Conservation (phyloP, 2,113 vertebrate genomes). For the Esox niger region DNA sequence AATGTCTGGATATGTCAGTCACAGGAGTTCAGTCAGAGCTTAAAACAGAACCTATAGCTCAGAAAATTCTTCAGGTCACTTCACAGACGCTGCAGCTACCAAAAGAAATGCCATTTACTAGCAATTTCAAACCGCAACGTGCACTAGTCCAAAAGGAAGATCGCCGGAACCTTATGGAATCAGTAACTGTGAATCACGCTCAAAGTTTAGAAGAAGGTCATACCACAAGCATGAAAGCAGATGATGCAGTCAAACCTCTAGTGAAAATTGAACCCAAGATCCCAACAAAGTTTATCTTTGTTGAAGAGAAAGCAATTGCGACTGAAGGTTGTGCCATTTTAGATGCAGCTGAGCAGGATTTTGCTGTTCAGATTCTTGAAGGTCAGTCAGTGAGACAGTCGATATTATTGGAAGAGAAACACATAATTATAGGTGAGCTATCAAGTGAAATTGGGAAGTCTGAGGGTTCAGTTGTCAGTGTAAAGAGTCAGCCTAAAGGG, state of each 20-base stretch:
- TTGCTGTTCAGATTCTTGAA: constrained; percentile 74
- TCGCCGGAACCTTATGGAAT: constrained; percentile 63
- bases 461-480: constrained; percentile 30
- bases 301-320: constrained; percentile 60
- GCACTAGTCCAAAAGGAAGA: constrained; percentile 73
- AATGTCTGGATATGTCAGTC: constrained; percentile 54
- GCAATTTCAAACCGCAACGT: constrained; percentile 54
- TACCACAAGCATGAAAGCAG: constrained; percentile 49
- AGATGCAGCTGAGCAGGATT: constrained; percentile 72
- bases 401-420: constrained; percentile 76
- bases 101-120: constrained; percentile 67
- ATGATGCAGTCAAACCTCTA: constrained; percentile 50
- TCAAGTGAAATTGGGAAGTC: constrained; percentile 42
- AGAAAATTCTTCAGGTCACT: constrained; percentile 54
- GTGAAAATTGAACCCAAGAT: constrained; percentile 67
- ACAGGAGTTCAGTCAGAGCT: constrained; percentile 38
- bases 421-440: constrained; percentile 66
- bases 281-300: constrained; percentile 56
- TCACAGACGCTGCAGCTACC: constrained; percentile 58
- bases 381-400: constrained; percentile 76
- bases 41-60: constrained; percentile 52
- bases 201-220: constrained; percentile 63
- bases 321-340: constrained; percentile 69
- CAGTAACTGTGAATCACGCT: constrained; percentile 64
- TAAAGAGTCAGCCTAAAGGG: constrained; percentile 58